Conservation (phyloP, 2,113 vertebrate genomes). For the Periophthalmodon schlosseri region DNA sequence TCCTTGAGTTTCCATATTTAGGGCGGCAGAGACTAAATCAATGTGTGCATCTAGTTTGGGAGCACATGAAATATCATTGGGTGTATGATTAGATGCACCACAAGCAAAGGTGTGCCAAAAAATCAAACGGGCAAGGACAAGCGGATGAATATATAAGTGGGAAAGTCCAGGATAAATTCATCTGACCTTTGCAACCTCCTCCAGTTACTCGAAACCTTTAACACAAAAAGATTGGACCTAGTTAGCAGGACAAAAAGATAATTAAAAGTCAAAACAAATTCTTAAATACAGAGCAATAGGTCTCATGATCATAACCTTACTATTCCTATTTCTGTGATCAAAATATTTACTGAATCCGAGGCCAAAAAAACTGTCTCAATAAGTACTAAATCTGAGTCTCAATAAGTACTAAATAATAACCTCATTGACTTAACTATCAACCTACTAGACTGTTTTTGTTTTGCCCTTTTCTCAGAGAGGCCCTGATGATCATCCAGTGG, state of each 20-base stretch:
- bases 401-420: background rate
- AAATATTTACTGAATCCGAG: no score
- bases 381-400: background rate
- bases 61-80: constrained; percentile 56
- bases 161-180: constrained; percentile 47
- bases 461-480: constrained; percentile 63
- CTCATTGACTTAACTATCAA: background rate
- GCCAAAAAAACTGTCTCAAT: background rate
- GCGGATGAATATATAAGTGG: constrained; percentile 51
- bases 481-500: constrained; percentile 93
- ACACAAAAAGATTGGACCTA: background rate
- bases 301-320: no score
- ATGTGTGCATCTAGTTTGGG: constrained; percentile 45
- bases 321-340: no score
- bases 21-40: constrained; percentile 55
- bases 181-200: constrained; percentile 29
- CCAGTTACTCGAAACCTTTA: constrained; percentile 15
- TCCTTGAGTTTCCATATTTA: constrained; percentile 72
- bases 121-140: constrained; percentile 41
- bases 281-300: background rate
- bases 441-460: background rate
- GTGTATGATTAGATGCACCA: constrained; percentile 43
- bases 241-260: background rate
- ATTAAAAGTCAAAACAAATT: background rate
- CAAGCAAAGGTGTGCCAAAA: constrained; percentile 32